phyloP scores from a whole-genome alignment of 2,797 vertebrate genomes.

The Amniataba percoides region DNA sequence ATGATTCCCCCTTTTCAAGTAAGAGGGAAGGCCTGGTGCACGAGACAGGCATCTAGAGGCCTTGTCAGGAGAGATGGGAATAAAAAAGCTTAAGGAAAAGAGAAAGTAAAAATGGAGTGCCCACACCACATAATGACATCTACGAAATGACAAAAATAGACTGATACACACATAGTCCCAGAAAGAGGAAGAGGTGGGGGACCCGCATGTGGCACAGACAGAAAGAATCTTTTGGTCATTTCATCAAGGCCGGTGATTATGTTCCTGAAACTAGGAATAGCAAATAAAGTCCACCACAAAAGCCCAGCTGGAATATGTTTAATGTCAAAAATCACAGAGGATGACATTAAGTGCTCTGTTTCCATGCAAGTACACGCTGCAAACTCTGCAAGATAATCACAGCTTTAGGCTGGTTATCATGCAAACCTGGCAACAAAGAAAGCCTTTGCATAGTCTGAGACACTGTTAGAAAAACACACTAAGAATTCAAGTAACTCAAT shows the following conservation, averaged over 20 bases:
- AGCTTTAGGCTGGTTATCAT: constrained; percentile 26
- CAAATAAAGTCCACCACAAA: constrained; percentile 38
- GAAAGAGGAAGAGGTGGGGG: constrained; percentile 9
- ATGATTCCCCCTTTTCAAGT: constrained; percentile 74
- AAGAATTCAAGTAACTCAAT: too few relatives aligned
- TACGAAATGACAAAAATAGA: constrained; percentile 69
- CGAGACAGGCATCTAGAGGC: constrained; percentile 47
- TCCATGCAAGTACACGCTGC: constrained; percentile 6
- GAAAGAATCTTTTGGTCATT: constrained; percentile 36
- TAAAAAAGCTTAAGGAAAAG: constrained; percentile 48
- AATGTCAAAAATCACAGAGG: constrained; percentile 35
- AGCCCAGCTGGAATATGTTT: constrained; percentile 31
- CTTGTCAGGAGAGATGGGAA: neutral
- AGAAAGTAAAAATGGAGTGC: constrained; percentile 77
- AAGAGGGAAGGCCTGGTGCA: constrained; percentile 67
- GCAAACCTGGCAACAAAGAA: constrained; percentile 11
- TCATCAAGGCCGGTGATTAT: constrained; percentile 40
- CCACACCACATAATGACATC: constrained; percentile 77
- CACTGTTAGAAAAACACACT: neutral
- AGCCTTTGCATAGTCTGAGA: neutral
- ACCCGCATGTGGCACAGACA: constrained; percentile 48
- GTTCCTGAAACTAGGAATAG: constrained; percentile 44
- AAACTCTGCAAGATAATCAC: constrained; percentile 19
- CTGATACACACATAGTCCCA: constrained; percentile 13
- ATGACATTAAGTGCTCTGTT: constrained; percentile 33